Conservation (phyloP, 1,140 invertebrate species). For the Euschistus heros region DNA sequence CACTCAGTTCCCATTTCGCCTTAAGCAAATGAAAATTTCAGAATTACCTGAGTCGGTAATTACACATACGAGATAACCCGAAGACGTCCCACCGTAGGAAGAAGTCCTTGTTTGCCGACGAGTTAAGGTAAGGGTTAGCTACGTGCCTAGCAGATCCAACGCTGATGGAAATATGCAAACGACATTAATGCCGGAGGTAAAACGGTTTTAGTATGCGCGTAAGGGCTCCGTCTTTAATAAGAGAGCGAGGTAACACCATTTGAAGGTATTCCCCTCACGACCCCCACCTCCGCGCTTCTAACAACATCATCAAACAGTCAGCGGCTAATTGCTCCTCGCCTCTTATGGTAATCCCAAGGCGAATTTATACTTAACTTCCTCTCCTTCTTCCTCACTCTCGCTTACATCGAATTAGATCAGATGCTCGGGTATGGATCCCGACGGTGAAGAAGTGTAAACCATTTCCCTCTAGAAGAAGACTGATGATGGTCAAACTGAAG, state of each 20-base stretch:
- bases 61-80: no score
- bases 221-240: constrained; percentile 10
- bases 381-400: not conserved
- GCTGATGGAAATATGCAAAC: constrained; percentile 14
- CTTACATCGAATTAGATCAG: not conserved
- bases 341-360: constrained; percentile 8
- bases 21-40: no score
- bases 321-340: constrained; percentile 7
- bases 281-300: not conserved
- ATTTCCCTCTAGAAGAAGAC: no score
- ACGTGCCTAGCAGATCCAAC: not conserved
- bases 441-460: no score
- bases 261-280: constrained; percentile 8
- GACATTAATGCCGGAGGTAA: constrained; percentile 7
- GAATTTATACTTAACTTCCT: constrained; percentile 15
- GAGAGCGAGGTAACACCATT: constrained; percentile 10
- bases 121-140: constrained; percentile 2
- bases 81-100: not conserved
- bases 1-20: no score
- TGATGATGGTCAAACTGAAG: no score
- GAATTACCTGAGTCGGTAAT: no score
- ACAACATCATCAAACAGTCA: constrained; percentile 13
- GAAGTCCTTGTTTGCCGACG: constrained; percentile 9
- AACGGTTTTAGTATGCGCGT: constrained; percentile 13
- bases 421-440: no score